These are phyloP conservation scores for Platyscapa corneri DNA, from an alignment of 1,140 invertebrate genomes.

Conservation along the genomic window DNA sequence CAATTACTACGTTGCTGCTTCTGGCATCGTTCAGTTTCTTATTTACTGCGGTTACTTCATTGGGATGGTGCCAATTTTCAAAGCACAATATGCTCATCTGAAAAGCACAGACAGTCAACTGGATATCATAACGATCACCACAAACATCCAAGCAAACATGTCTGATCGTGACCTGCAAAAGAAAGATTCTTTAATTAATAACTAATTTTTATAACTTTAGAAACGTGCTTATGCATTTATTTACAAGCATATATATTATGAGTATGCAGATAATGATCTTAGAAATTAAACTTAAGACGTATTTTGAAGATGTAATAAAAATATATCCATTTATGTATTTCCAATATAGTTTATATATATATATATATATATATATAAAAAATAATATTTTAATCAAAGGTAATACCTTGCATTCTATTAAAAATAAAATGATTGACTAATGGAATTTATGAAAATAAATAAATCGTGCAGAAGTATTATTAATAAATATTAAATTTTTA, in stretches of 20 bases:
- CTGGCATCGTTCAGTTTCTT: constrained; percentile 23
- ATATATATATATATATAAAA: too few species aligned
- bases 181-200: background rate
- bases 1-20: background rate
- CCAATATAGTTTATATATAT: too few species aligned
- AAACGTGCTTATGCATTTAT: background rate
- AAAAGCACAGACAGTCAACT: background rate
- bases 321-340: too few species aligned
- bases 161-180: background rate
- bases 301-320: too few species aligned
- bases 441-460: too few species aligned
- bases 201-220: background rate
- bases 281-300: too few species aligned
- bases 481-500: too few species aligned
- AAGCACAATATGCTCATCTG: constrained; percentile 11
- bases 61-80: constrained; percentile 43
- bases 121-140: background rate
- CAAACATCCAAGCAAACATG: background rate
- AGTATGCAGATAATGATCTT: background rate
- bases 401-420: too few species aligned
- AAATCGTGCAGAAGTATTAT: too few species aligned
- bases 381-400: too few species aligned
- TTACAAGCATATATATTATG: background rate
- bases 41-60: constrained; percentile 28
- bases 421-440: too few species aligned